Evolutionary conservation across 2,113 vertebrate genomes (phyloP).

Genomic region (Catharus minimus): DNA sequence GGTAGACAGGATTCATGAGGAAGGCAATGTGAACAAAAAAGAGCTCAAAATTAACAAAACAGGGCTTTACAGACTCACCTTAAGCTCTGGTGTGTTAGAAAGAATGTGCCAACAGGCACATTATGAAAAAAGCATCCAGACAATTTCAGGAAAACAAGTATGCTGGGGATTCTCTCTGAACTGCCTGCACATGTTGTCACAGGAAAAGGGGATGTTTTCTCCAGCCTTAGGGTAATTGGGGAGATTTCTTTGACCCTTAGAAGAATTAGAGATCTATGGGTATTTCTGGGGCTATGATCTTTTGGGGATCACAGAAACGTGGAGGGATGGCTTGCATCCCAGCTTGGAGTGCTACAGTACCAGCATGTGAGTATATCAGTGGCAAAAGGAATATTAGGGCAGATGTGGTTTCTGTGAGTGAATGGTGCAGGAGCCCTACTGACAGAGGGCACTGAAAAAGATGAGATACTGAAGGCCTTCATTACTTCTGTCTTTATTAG

Average conservation of each 20-base stretch:
- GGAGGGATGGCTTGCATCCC: not conserved
- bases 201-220: not conserved
- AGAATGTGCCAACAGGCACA: not conserved
- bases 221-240: not conserved
- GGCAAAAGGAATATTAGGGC: not conserved
- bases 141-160: not conserved
- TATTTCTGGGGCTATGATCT: not conserved
- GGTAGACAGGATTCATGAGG: not conserved
- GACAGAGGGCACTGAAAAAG: not conserved
- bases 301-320: not conserved
- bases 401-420: not conserved
- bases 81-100: not conserved
- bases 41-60: not conserved
- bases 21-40: not conserved
- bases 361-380: not conserved
- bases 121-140: not conserved
- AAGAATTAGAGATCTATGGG: not conserved
- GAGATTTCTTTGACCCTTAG: not conserved
- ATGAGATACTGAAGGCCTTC: not conserved
- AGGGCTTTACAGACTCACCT: not conserved
- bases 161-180: not conserved
- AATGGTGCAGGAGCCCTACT: not conserved
- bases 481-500: not conserved
- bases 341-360: not conserved
- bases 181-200: not conserved